Conservation (phyloP, 2,113 vertebrate species). For the Cephalophus harveyi region DNA sequence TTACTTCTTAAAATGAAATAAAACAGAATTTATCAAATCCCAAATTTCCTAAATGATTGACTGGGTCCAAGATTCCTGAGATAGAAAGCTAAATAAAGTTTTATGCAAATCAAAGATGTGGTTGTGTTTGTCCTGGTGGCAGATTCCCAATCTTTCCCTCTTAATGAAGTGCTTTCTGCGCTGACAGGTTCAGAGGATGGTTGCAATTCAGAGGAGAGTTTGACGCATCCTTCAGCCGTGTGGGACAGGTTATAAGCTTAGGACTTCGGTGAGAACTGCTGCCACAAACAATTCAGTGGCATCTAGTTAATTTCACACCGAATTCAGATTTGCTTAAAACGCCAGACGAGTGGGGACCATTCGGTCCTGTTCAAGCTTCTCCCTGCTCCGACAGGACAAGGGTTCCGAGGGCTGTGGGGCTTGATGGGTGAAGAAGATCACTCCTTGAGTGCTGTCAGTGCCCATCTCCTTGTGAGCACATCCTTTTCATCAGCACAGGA, state of each 20-base stretch:
- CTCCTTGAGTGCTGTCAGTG: not conserved
- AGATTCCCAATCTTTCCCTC: not conserved
- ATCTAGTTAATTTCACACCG: slow-evolving; percentile 46
- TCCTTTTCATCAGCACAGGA: not conserved
- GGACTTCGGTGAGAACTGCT: not conserved
- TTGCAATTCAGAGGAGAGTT: not conserved
- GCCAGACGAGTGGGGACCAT: not conserved
- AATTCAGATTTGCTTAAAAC: slow-evolving; percentile 56
- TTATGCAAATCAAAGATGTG: not conserved
- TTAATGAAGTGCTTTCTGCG: not conserved
- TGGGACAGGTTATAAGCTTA: not conserved
- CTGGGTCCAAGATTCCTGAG: not conserved
- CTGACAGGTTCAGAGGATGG: not conserved
- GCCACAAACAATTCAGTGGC: not conserved
- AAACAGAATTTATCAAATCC: not conserved
- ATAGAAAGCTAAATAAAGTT: not conserved
- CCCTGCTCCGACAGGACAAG: slow-evolving; percentile 18
- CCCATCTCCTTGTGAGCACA: not conserved
- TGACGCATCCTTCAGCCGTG: not conserved
- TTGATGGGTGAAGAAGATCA: slow-evolving; percentile 46
- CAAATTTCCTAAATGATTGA: not conserved
- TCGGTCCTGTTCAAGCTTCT: slow-evolving; percentile 28
- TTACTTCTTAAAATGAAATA: not conserved
- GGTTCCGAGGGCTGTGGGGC: slow-evolving; percentile 17
- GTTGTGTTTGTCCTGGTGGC: not conserved